phyloP scores from a whole-genome alignment of 2,113 vertebrate genomes.

The Tragulus kanchil region DNA sequence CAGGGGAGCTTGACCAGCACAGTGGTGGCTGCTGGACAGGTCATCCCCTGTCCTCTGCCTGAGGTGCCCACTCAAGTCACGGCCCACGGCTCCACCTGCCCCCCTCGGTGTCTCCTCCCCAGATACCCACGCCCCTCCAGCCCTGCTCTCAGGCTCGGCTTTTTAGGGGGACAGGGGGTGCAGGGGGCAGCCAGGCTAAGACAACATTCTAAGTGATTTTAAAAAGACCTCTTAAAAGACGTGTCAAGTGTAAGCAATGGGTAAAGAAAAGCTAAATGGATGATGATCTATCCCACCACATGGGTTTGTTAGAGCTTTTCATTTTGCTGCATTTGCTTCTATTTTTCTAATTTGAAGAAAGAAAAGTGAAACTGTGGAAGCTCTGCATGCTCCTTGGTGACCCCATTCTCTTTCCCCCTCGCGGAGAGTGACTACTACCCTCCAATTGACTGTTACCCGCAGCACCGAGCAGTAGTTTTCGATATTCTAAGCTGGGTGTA shows the following conservation, averaged over 20 bases:
- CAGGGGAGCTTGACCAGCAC: not conserved
- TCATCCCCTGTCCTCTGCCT: not conserved
- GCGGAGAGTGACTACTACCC: not conserved
- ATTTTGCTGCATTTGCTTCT: not conserved
- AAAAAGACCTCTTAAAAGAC: not conserved
- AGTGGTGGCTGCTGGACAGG: not conserved
- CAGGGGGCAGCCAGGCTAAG: not conserved
- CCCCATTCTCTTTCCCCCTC: not conserved
- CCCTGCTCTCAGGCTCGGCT: not conserved
- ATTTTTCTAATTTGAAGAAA: conserved; percentile 12
- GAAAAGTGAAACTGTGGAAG: not conserved
- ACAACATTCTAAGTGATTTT: not conserved
- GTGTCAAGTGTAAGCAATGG: not conserved
- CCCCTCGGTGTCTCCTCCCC: not conserved
- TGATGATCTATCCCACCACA: not conserved
- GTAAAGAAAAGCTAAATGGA: not conserved
- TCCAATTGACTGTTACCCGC: not conserved
- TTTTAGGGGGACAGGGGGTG: no score
- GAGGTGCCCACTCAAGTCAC: not conserved
- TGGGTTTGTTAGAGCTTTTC: not conserved
- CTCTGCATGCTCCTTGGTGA: not conserved
- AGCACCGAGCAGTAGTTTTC: not conserved
- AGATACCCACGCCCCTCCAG: fast-evolving
- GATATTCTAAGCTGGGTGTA: not conserved
- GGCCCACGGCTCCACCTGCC: not conserved